A percentile compares a stretch with the other conserved stretches of the same genome.
Evolutionary conservation across 2,888 invertebrate genomes (phyloP).

Genomic region (Lampropteryx suffumata): DNA sequence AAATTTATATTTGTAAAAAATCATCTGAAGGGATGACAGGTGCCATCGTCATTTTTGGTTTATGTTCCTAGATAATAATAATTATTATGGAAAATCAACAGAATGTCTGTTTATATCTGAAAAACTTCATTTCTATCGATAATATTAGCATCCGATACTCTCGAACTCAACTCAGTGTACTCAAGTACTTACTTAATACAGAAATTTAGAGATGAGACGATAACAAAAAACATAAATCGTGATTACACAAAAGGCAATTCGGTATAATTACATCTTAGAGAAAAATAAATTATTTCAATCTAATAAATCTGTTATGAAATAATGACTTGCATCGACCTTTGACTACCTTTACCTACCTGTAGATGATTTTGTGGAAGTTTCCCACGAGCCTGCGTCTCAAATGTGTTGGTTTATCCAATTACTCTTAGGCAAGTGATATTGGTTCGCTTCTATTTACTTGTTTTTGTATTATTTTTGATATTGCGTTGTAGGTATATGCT

Average conservation of each 20-base stretch:
- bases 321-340: conserved; percentile 23
- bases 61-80: too few relatives aligned
- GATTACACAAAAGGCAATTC: conserved; percentile 5
- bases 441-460: conserved; percentile 22
- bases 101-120: too few relatives aligned
- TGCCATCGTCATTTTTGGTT: too few relatives aligned
- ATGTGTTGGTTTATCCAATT: conserved; percentile 50
- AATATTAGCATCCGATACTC: too few relatives aligned
- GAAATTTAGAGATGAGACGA: background rate
- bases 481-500: background rate
- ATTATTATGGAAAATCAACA: too few relatives aligned
- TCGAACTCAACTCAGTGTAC: background rate
- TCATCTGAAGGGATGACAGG: too few relatives aligned
- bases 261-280: conserved; percentile 1
- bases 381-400: conserved; percentile 60
- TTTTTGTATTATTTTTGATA: conserved; percentile 22
- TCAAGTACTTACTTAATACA: background rate
- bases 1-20: too few relatives aligned
- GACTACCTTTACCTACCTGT: conserved; percentile 40
- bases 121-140: too few relatives aligned
- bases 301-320: conserved; percentile 6
- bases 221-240: background rate
- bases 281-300: conserved; percentile 2
- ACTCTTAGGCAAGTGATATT: conserved; percentile 50
- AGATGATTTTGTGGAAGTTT: conserved; percentile 52